Evolutionary conservation across 2,113 vertebrate genomes (phyloP), one percentile per base, ranked within the genome.

Genomic region (Ahaetulla prasina): DNA sequence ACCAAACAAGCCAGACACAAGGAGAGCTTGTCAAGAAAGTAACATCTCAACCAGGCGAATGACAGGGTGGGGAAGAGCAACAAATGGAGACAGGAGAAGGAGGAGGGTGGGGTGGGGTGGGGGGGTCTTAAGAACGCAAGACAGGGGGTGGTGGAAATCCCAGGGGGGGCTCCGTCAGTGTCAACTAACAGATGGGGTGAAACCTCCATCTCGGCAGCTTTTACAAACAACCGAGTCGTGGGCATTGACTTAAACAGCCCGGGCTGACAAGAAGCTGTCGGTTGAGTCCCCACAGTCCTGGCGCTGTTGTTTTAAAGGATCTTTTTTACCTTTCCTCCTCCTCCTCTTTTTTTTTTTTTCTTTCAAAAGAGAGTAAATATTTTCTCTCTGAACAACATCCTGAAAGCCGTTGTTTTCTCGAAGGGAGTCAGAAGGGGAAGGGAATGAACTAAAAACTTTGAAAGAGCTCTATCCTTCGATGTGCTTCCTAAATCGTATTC

Each of bases 41-140:
- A 97, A 98, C 97, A 96, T 98, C 98, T 98, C 98, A 98, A 98
- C 98, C 98, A 98, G 96, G 96, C 96, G 91, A 95, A 96, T 25
- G 0, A 20, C 3, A 18, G 63, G 43, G 22, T 4, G 22, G 23
- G 11, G 91, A 27, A 88, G 93, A 27, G 95, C 95, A 94, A 30
- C 30, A 6, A 20, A 50, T 10, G 14, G 85, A 30, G 45, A 47
- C 45, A 88, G 52, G 8, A 54, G 43, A 45, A 53, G 57, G 10
- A 22, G 92, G 93, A 94, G 49, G 60, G 16, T 3, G 52, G 89
- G 60, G 16, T 3, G 52, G 89, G 43, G 92, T 93, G 94, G 90
- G 20, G 0, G 95, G 10, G 0, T 90, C 52, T 43, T 9, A 1
- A 89, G 68, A 95, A 93, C 9, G 20, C 74, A 0, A 92, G 25